phyloP scores from a whole-genome alignment of 2,888 invertebrate genomes.

The Drosophila nr. fundita region DNA sequence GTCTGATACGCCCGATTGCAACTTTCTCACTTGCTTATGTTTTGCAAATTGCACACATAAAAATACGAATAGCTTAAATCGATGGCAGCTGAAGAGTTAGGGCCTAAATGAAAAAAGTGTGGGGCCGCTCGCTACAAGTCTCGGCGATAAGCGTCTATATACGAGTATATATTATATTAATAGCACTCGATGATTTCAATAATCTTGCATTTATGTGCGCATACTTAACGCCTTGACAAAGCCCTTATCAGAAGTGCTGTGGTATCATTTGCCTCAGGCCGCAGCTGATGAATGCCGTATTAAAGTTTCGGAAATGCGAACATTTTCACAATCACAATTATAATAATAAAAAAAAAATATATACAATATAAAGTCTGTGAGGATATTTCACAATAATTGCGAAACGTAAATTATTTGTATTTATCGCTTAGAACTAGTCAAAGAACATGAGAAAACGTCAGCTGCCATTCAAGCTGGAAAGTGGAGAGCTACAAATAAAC shows the following conservation, averaged over 20 bases:
- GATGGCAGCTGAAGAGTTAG: not conserved
- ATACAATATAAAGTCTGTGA: not conserved
- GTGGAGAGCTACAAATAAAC: not conserved
- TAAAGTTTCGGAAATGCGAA: not conserved
- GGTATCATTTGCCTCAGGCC: not conserved
- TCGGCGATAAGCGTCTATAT: constrained; percentile 50
- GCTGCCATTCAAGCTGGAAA: not conserved
- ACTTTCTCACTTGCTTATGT: not conserved
- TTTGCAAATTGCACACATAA: not conserved
- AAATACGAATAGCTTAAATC: constrained; percentile 11
- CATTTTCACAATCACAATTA: not conserved
- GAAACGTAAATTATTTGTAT: not conserved
- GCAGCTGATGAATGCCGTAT: not conserved
- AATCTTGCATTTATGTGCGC: constrained; percentile 22
- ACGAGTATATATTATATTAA: constrained; percentile 27
- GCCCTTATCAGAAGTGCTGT: constrained; percentile 33
- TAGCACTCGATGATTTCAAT: constrained; percentile 7
- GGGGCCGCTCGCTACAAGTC: constrained; percentile 33
- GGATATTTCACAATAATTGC: not conserved
- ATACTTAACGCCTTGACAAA: constrained; percentile 19
- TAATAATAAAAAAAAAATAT: not conserved
- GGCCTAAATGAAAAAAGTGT: constrained; percentile 11
- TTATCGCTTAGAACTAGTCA: not conserved
- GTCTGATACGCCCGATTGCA: not conserved
- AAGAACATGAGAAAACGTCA: not conserved